Evolutionary conservation across 1,140 invertebrate species (phyloP).

Genomic region (Diorhabda elongata): DNA sequence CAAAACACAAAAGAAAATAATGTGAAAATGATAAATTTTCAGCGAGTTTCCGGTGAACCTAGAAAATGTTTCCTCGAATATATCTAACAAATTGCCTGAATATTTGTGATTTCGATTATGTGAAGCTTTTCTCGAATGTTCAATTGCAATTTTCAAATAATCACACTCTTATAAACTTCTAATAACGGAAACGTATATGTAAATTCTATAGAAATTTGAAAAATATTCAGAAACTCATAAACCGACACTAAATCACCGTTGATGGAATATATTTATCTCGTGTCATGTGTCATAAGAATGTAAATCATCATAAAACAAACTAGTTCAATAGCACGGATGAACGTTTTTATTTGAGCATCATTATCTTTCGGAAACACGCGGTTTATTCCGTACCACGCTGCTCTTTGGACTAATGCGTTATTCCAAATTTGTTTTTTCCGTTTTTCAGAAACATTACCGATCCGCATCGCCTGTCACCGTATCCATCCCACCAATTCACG

Average conservation of each 20-base stretch:
- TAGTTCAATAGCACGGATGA: not conserved
- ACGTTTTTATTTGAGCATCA: constrained; percentile 2
- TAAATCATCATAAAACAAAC: constrained; percentile 1
- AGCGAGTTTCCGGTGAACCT: too few relatives aligned
- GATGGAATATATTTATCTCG: not conserved
- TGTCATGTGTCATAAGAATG: not conserved
- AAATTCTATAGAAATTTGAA: not conserved
- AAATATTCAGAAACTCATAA: too few relatives aligned
- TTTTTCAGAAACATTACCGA: not conserved
- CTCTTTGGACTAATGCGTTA: constrained; percentile 2
- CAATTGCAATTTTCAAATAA: too few relatives aligned
- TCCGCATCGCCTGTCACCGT: not conserved
- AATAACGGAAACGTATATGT: not conserved
- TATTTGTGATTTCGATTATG: too few relatives aligned
- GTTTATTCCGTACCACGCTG: not conserved
- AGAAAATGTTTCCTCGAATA: too few relatives aligned
- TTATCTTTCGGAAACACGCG: constrained; percentile 1
- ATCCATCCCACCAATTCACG: not conserved
- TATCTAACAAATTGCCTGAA: too few relatives aligned
- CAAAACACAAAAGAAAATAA: too few relatives aligned
- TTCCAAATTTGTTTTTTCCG: constrained; percentile 2
- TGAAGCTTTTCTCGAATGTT: too few relatives aligned
- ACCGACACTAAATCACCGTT: not conserved
- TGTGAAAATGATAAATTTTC: too few relatives aligned
- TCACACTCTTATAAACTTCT: too few relatives aligned